Conservation (phyloP, 1,140 invertebrate species). For the Bathynomus jamesi region DNA sequence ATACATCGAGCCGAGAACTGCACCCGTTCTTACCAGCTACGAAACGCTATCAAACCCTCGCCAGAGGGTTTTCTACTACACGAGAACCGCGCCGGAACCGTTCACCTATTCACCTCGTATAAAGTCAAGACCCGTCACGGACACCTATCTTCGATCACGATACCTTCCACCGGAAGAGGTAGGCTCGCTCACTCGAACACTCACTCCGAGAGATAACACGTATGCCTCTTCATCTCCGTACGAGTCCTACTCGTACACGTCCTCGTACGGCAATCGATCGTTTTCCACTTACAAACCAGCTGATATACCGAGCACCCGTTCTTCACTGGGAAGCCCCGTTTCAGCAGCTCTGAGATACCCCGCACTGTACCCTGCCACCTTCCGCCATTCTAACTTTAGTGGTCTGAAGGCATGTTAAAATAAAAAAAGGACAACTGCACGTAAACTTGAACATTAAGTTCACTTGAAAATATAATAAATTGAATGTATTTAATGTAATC, state of each 20-base stretch:
- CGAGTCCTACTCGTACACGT: neutral
- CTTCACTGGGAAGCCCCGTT: neutral
- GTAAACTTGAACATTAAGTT: too few relatives aligned
- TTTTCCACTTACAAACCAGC: neutral
- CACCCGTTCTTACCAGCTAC: neutral
- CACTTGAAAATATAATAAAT: too few relatives aligned
- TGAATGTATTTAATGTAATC: too few relatives aligned
- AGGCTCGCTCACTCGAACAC: neutral
- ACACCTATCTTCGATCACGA: neutral
- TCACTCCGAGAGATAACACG: neutral
- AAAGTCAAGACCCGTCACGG: neutral
- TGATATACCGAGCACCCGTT: neutral
- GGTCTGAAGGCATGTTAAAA: neutral
- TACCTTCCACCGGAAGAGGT: neutral
- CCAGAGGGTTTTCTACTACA: neutral
- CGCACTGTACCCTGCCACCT: neutral
- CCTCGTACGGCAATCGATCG: neutral
- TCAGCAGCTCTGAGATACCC: neutral
- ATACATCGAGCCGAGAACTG: neutral
- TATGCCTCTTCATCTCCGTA: neutral
- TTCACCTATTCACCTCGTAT: neutral
- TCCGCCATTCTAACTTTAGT: neutral
- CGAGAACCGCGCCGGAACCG: neutral
- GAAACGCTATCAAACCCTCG: neutral
- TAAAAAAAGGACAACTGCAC: too few relatives aligned